Evolutionary conservation across 2,888 invertebrate genomes (phyloP), one percentile per base, ranked within the genome.

Genomic region (Alloscopus bannaensis): DNA sequence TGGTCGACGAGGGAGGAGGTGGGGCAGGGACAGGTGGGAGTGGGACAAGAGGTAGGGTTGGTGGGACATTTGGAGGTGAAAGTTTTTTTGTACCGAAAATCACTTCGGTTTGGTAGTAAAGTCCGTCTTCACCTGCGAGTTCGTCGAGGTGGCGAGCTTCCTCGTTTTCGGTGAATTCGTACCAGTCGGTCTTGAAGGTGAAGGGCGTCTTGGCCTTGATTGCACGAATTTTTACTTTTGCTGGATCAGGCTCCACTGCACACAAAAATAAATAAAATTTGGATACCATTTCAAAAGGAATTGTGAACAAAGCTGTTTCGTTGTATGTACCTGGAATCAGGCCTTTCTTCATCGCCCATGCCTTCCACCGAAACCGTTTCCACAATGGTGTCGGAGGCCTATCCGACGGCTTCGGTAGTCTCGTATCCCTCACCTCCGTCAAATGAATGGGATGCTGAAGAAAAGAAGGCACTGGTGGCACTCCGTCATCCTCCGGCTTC

Each of bases 291-390:
- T 6, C 8, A 36, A 36, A 6, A 36, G 13, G 13, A 8, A 13
- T 36, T 36, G 13, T 6, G 36, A 36, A 13, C 36, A 36, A 13
- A 8, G 36, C 13, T 36, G 36, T 24, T 22, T 45, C 24, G 24
- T 20, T 52, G 6, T 36, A 8, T 13, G 13, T 45, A 70, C 72
- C 65, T 28, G 84, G 81, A 64, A 84, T 81, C 1, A 83, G 13
- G 3, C 84, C 84, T 42, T 84, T 83, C 36, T 75, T 80, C 80
- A 83, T 79, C 3, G 84, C 84, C 84, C 84, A 84, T 4, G 69
- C 70, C 62, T 84, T 84, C 84, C 84, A 84, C 8, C 84, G 62
- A 52, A 71, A 84, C n/a, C 80, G 70, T 55, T 84, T 84, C 84
- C 84, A 84, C 0, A 81, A 59, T n/a, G 84, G 84, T 0, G 81